Evolutionary conservation across 2,797 vertebrate genomes (phyloP), one percentile per base, ranked within the genome.

Genomic region (Onychomys torridus): DNA sequence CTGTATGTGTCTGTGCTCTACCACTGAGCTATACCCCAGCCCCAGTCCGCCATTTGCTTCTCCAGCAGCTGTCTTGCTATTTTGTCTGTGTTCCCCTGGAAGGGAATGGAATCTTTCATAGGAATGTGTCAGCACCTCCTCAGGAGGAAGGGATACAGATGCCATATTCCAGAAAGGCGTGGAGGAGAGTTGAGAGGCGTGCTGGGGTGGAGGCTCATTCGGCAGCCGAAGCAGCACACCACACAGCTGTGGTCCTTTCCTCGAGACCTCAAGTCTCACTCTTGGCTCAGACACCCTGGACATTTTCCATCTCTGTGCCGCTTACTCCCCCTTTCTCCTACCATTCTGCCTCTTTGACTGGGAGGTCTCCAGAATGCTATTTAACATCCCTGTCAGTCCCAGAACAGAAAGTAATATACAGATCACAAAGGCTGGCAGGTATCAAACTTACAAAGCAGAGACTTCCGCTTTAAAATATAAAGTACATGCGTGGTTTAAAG

Each of bases 51-150:
- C 55, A 14, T 84, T 71, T 84, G 43, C 63, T 63, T 75, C 55
- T 49, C 52, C 52, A 84, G 6, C 59, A 83, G 73, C 49, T 83
- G 61, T 49, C 76, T 82, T 82, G 79, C 76, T 83, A 2, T 73
- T 57, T 40, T 59, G 78, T 93, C 32, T 92, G 32, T 88, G 40
- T 88, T 61, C 49, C 90, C 90, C 90, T 93, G 37, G 88, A 90
- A 90, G 83, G 63, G 59, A 75, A 29, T 81, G 59, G 67, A 78
- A 21, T 89, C n/a, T 82, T 63, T 55, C 65, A 43, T 67, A 37
- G 61, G 63, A 92, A 88, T 93, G 91, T 83, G 81, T 46, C 87
- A 82, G 55, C 93, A 92, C 32, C 81, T 77, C 46, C 49, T 57
- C 1, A 12, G 63, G 57, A 90, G 34, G 59, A 79, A 84, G 76